Base-by-base conservation (phyloP, 2,797 vertebrate genomes). In the Coregonus suidteri region DNA sequence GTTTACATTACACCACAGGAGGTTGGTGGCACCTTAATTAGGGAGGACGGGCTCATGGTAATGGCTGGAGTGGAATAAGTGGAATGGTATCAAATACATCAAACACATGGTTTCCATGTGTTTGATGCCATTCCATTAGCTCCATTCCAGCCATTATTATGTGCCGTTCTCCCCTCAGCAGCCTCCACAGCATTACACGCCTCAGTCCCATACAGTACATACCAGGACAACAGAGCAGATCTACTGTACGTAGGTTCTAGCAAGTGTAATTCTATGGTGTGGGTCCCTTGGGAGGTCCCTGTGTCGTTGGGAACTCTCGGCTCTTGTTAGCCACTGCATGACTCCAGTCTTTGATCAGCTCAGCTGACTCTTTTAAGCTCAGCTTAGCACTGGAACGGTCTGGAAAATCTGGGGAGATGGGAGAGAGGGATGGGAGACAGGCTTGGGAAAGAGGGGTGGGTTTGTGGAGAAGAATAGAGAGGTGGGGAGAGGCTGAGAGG, bases 291-390 rank as follows among this genome's bases (percentile, higher is more conserved):
- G 91, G 92, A 94, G 93, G 93, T 93, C 92, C 56, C 89, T 74
- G 73, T 86, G 91, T 90, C 84, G 87, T 93, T 91, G 90, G 90
- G 92, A 94, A 93, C 91, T 91, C 90, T 94, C 93, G 72, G 82
- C 87, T 93, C 93, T 92, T 79, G 93, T 95, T 94, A 94, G 91
- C 88, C 86, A 88, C 85, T 88, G 88, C 90, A 90, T 88, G 84
- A 89, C 84, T 88, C 80, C 15, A 76, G 87, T 92, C 93, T 95
- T 95, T 95, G 94, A 95, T 95, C 91, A 90, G 83, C 89, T 94
- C 94, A 95, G 93, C 93, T 94, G 93, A 94, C 91, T 91, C 87
- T 77, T 20, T 59, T 94, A 94, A 95, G 92, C 93, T 92, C 85
- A 82, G 92, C 91, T 94, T 91, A 93, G 89, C 66, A 64, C 51